A percentile compares a stretch with the other conserved stretches of the same genome.
phyloP scores from a whole-genome alignment of 2,797 vertebrate species.

The Cyclopterus lumpus region DNA sequence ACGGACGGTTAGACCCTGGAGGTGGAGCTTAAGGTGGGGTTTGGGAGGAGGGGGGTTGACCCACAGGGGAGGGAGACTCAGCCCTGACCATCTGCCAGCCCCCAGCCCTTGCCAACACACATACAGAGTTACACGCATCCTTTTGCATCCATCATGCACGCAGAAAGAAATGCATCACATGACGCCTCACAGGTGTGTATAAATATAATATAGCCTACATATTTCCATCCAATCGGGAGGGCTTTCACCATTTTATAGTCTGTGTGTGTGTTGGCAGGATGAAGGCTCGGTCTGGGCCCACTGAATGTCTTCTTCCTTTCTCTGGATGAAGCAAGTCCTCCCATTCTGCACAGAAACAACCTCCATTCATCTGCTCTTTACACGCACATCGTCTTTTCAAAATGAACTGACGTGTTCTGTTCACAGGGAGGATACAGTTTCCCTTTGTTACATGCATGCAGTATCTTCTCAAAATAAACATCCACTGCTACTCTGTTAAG shows the following conservation, averaged over 20 bases:
- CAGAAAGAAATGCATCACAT: neutral
- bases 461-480: too few relatives aligned
- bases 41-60: neutral
- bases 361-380: too few relatives aligned
- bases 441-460: too few relatives aligned
- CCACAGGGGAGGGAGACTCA: constrained; percentile 50
- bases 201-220: neutral
- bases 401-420: too few relatives aligned
- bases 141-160: neutral
- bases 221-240: neutral
- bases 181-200: constrained; percentile 1
- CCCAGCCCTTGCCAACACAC: constrained; percentile 41
- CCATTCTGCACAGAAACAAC: neutral
- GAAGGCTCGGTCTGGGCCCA: constrained; percentile 21
- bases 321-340: constrained; percentile 5
- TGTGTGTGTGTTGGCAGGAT: constrained; percentile 13
- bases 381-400: too few relatives aligned
- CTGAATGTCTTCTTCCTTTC: constrained; percentile 6
- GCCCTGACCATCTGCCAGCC: constrained; percentile 68
- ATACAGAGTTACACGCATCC: neutral
- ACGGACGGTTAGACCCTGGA: constrained; percentile 15
- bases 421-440: too few relatives aligned
- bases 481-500: too few relatives aligned
- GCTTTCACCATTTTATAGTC: neutral
- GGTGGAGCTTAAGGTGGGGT: constrained; percentile 22